Percentiles rank a stretch among this genome's conserved stretches.
Evolutionary conservation across 35 echinoderm and acorn worm genomes (phyloP).

Genomic region (Nesometra sesokonis): DNA sequence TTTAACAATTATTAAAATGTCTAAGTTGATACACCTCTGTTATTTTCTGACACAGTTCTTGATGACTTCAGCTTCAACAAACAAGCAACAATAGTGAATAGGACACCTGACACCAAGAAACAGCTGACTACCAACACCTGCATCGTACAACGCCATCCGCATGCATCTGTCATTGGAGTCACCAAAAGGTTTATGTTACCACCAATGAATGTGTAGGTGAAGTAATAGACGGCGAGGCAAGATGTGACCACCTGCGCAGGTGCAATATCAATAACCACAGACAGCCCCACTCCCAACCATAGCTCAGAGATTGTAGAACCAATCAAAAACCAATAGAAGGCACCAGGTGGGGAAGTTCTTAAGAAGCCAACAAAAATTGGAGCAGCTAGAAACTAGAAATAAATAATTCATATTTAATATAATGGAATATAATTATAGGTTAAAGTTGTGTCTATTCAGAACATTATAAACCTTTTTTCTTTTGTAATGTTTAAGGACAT

Average conservation of each 20-base stretch:
- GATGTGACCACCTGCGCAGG: background rate
- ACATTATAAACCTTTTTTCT: too few species aligned
- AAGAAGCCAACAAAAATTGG: constrained; percentile 4
- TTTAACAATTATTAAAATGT: too few species aligned
- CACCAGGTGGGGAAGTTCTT: constrained; percentile 4
- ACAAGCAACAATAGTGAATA: background rate
- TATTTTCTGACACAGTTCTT: background rate
- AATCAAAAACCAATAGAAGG: background rate
- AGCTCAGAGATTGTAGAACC: background rate
- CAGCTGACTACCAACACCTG: background rate
- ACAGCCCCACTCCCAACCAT: constrained; percentile 12
- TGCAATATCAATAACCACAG: constrained; percentile 16
- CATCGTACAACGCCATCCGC: constrained; percentile 16
- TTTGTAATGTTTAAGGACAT: too few species aligned
- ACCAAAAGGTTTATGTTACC: constrained; percentile 21
- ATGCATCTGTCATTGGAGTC: background rate
- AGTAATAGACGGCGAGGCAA: constrained; percentile 22
- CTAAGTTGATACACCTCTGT: background rate
- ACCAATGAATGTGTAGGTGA: constrained; percentile 23
- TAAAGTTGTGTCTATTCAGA: too few species aligned
- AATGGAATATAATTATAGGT: too few species aligned
- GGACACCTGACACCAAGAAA: background rate
- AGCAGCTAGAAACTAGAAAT: background rate
- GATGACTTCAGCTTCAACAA: background rate
- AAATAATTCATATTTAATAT: background rate